These are phyloP conservation scores for Pristionchus maxplancki DNA, from an alignment of 2,888 invertebrate species.

Conservation along the genomic window DNA sequence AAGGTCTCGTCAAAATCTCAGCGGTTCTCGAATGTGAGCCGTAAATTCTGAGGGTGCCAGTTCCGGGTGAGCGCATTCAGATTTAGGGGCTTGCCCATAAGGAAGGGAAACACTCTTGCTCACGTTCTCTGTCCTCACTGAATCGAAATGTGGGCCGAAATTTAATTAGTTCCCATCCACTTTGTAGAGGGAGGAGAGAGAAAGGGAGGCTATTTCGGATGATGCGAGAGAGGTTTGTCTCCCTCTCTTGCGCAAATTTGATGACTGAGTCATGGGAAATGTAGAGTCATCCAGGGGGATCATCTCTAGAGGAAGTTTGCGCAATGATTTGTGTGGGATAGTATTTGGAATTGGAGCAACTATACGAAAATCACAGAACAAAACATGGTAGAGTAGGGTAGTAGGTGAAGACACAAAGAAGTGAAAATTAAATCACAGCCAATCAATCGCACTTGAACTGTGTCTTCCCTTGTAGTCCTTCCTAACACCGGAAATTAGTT, in stretches of 20 bases:
- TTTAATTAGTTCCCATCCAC: constrained; percentile 29
- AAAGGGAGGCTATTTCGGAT: background rate
- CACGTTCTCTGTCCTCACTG: background rate
- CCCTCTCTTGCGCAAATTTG: background rate
- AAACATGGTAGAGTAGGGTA: background rate
- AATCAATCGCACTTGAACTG: background rate
- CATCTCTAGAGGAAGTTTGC: constrained; percentile 28
- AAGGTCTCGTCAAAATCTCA: too few species aligned
- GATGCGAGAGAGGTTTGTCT: background rate
- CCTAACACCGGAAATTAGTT: too few species aligned
- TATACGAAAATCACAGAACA: background rate
- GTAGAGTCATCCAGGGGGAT: background rate
- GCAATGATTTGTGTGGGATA: background rate
- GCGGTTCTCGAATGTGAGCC: too few species aligned
- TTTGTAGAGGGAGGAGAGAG: background rate
- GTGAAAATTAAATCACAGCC: background rate
- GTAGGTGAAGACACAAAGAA: too few species aligned
- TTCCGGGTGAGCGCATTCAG: background rate
- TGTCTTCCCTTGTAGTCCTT: background rate
- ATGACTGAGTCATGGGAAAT: constrained; percentile 19
- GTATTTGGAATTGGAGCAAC: background rate
- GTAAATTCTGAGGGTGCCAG: too few species aligned
- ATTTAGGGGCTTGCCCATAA: background rate
- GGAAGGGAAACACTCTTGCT: background rate
- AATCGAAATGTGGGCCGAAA: constrained; percentile 34